phyloP scores from a whole-genome alignment of 1,140 invertebrate genomes.

The Linepithema humile region DNA sequence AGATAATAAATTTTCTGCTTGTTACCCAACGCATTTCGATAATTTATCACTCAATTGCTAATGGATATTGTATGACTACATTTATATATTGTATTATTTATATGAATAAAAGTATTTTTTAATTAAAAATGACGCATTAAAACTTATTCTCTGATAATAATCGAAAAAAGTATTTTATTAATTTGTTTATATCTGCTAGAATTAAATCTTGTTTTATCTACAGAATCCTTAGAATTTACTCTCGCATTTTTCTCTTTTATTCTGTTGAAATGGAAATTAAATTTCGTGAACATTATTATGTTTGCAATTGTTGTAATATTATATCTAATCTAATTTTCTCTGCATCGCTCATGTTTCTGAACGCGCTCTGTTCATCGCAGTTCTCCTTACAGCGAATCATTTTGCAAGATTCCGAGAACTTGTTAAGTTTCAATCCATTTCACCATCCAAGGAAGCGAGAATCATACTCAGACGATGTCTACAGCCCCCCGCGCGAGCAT shows the following conservation, averaged over 20 bases:
- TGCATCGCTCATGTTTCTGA: neutral
- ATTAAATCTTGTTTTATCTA: neutral
- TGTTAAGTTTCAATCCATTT: neutral
- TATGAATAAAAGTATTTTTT: neutral
- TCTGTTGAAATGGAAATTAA: neutral
- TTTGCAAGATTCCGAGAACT: neutral
- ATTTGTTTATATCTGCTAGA: neutral
- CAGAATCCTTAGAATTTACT: neutral
- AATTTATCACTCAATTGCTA: conserved; percentile 8
- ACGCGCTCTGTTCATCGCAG: neutral
- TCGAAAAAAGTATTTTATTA: neutral
- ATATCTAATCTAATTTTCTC: neutral
- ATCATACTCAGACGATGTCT: neutral
- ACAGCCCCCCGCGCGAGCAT: neutral
- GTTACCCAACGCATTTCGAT: neutral
- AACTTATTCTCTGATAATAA: neutral
- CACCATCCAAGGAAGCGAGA: neutral
- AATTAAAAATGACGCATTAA: neutral
- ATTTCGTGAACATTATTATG: neutral
- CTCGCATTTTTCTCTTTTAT: neutral
- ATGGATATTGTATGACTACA: neutral
- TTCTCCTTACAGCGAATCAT: neutral
- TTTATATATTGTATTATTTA: neutral
- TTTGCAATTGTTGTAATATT: neutral
- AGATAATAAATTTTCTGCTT: neutral